Conservation (phyloP, 2,888 invertebrate species). For the Brenthis daphne region DNA sequence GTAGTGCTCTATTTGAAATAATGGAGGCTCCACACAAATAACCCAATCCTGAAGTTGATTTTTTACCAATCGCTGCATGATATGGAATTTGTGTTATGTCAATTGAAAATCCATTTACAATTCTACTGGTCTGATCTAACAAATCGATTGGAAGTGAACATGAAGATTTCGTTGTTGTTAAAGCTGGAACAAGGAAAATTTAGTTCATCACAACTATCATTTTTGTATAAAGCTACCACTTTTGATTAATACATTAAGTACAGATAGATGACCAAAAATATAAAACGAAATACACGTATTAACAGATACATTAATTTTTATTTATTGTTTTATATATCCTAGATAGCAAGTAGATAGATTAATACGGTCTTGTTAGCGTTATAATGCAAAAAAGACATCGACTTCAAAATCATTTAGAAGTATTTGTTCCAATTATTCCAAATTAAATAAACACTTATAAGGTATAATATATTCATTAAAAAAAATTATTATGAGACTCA, state of each 20-base stretch:
- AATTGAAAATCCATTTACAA: conserved; percentile 73
- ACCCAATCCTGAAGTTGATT: conserved; percentile 52
- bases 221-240: no score
- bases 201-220: background rate
- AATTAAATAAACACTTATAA: background rate
- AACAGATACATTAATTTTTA: no score
- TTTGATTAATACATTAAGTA: no score
- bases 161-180: background rate
- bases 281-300: no score
- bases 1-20: conserved; percentile 52
- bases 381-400: no score
- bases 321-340: no score
- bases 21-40: conserved; percentile 71
- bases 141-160: conserved; percentile 19
- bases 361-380: no score
- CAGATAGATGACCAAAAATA: no score
- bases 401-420: background rate
- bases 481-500: no score
- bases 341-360: no score
- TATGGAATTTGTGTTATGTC: conserved; percentile 70
- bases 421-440: background rate
- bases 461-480: background rate
- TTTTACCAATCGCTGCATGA: conserved; percentile 62
- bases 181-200: background rate
- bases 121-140: conserved; percentile 49